These are phyloP conservation scores for Euzophera pinguis DNA, from an alignment of 2,888 invertebrate species.

Conservation along the genomic window DNA sequence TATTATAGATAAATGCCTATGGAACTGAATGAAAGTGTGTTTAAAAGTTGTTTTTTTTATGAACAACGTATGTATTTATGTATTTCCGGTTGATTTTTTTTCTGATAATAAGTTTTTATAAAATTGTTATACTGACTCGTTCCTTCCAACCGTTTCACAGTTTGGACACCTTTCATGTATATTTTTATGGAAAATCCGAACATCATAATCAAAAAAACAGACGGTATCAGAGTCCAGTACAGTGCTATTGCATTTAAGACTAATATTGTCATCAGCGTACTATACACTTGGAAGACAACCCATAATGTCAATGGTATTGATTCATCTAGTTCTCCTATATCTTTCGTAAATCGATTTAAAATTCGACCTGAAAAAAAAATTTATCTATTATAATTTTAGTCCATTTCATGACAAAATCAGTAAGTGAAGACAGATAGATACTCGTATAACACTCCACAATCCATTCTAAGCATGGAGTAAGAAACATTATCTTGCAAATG, in stretches of 20 bases:
- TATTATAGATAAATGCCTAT: too few species aligned
- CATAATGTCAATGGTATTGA: constrained; percentile 84
- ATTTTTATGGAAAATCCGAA: constrained; percentile 81
- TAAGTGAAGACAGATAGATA: too few species aligned
- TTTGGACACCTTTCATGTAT: constrained; percentile 84
- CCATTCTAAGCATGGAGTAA: too few species aligned
- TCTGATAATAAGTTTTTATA: too few species aligned
- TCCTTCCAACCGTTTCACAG: constrained; percentile 83
- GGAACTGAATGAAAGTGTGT: too few species aligned
- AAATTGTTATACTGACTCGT: constrained; percentile 68
- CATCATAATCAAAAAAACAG: constrained; percentile 74
- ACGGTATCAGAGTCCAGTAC: constrained; percentile 79
- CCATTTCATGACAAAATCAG: too few species aligned
- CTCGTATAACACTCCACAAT: too few species aligned
- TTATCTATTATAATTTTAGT: not conserved
- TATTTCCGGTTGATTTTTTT: too few species aligned
- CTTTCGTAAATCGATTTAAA: constrained; percentile 89
- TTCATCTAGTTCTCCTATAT: constrained; percentile 90
- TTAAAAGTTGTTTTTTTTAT: too few species aligned
- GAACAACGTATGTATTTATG: too few species aligned
- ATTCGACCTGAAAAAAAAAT: constrained; percentile 80
- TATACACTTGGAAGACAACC: constrained; percentile 81
- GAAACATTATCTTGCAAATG: too few species aligned
- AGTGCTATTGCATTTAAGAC: constrained; percentile 82
- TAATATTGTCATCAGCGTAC: constrained; percentile 76